Evolutionary conservation across 2,797 vertebrate species (phyloP), one percentile per base, ranked within the genome.

Genomic region (Crenichthys baileyi): DNA sequence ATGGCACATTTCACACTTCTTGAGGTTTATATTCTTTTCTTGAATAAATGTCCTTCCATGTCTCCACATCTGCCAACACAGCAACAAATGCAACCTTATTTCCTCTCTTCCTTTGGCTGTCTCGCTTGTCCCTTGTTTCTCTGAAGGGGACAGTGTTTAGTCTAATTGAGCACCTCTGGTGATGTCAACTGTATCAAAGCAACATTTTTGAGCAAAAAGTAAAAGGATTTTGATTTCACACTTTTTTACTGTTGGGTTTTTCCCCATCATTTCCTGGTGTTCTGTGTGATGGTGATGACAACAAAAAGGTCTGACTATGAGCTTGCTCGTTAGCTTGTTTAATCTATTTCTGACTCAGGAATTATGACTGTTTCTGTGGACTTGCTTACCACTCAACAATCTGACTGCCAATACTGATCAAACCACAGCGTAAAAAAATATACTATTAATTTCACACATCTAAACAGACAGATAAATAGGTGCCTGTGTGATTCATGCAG

Each of bases 171-270:
- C 89, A 90, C 91, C 92, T 87, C 89, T 75, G 85, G 87, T 84
- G 92, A 93, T 92, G 93, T 94, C 89, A 91, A 86, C 85, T 72
- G 79, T 84, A 93, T 95, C 93, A 95, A 94, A 95, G 92, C 80
- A 79, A 36, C 4, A 36, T 36, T 4, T 36, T 36, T 36, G 36
- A 36, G 36, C 36, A 36, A 36, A 95, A 94, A 95, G 92, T 79
- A 79, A 75, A 70, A 67, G 79, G 86, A 92, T 89, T 94, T 87
- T 78, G 61, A 84, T 72, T 85, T 88, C 83, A 84, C 68, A 50
- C 86, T 82, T 61, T 87, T 83, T 87, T 83, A 74, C 74, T 73
- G 72, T 75, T 83, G 26, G 26, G 46, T 50, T 60, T 77, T 36
- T 77, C 61, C 56, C 41, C 75, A 20, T 56, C 67, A 58, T 85